phyloP scores from a whole-genome alignment of 2,113 vertebrate species.

The Rhinopithecus roxellana region DNA sequence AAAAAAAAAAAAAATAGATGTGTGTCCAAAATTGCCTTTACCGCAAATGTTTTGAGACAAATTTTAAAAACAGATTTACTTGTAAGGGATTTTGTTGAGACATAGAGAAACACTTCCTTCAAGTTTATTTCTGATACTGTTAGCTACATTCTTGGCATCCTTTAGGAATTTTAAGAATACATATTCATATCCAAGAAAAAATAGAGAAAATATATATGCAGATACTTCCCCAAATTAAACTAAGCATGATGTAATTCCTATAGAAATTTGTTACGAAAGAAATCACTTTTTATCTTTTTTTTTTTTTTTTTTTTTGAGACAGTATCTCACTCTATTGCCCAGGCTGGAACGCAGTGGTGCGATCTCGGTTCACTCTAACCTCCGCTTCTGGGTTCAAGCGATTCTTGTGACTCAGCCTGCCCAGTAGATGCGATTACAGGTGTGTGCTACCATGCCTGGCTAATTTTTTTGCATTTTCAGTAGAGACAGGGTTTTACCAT shows the following conservation, averaged over 20 bases:
- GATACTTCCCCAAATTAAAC: constrained; percentile 5
- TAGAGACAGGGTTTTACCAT: no score
- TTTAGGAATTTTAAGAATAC: background rate
- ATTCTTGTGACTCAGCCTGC: no score
- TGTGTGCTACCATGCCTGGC: no score
- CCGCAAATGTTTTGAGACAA: background rate
- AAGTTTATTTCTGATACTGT: constrained; percentile 9
- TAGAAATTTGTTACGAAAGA: background rate
- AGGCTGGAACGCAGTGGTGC: no score
- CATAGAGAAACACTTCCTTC: background rate
- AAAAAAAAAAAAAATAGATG: background rate
- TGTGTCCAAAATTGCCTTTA: background rate
- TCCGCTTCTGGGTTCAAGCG: no score
- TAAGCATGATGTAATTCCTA: background rate
- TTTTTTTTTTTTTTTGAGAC: no score
- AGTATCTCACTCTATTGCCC: no score
- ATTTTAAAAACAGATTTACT: constrained; percentile 6
- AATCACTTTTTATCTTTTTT: background rate
- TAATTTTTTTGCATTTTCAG: no score
- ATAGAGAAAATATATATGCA: background rate
- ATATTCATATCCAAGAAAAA: background rate
- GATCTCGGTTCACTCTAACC: no score
- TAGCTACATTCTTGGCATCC: background rate
- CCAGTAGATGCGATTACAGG: no score
- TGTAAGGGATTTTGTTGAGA: background rate